These are phyloP conservation scores for Gallinago nigripennis DNA, from an alignment of 2,797 vertebrate species.

Conservation along the genomic window DNA sequence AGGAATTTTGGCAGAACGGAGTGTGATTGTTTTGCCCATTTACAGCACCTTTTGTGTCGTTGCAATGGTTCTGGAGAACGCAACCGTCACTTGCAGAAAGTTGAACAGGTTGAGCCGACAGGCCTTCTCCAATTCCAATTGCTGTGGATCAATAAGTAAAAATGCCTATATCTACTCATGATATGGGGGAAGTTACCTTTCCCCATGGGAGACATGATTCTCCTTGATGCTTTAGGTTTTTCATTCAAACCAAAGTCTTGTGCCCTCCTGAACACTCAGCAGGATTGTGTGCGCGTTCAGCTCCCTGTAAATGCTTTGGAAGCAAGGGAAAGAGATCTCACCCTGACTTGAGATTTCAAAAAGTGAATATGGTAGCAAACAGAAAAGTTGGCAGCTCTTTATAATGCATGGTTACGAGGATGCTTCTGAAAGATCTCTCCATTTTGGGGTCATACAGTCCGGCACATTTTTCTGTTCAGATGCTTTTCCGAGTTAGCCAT, in stretches of 20 bases:
- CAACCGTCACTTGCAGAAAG: neutral
- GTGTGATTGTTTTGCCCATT: neutral
- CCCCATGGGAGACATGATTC: neutral
- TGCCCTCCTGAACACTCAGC: neutral
- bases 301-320: neutral
- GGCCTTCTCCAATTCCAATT: no score
- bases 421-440: neutral
- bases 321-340: neutral
- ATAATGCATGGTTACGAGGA: neutral
- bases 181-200: neutral
- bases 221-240: neutral
- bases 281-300: neutral
- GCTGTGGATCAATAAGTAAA: neutral
- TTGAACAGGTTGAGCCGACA: neutral
- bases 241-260: neutral
- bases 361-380: neutral
- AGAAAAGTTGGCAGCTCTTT: neutral
- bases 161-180: neutral
- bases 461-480: neutral
- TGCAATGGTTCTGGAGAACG: neutral
- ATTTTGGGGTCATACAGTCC: fast-evolving
- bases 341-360: neutral
- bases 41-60: neutral
- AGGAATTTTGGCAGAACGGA: neutral
- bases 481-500: neutral